Evolutionary conservation across 2,113 vertebrate species (phyloP).

Genomic region (Megaceryle maxima): DNA sequence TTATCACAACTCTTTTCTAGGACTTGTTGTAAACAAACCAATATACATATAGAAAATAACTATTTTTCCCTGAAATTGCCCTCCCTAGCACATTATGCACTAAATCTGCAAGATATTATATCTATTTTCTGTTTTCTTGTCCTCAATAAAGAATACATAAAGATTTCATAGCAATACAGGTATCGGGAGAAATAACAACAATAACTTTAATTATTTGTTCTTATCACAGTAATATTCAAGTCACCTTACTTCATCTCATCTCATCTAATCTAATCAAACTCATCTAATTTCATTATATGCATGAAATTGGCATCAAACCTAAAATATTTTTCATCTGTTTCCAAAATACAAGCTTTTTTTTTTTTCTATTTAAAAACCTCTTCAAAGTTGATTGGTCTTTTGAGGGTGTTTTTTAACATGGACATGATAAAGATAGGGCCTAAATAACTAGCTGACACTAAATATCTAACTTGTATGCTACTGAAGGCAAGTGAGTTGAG

Average conservation of each 20-base stretch:
- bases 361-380: neutral
- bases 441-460: neutral
- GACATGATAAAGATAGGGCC: neutral
- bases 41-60: neutral
- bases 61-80: neutral
- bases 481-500: neutral
- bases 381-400: neutral
- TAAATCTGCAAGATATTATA: neutral
- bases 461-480: neutral
- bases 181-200: neutral
- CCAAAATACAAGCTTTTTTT: neutral
- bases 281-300: neutral
- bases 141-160: neutral
- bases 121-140: neutral
- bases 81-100: neutral
- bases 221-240: neutral
- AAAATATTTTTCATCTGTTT: neutral
- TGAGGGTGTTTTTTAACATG: neutral
- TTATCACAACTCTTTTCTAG: neutral
- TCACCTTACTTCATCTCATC: neutral
- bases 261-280: neutral
- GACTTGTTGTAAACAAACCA: neutral
- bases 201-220: neutral
- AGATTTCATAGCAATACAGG: neutral
- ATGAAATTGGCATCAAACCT: neutral